Percentiles rank a stretch among this genome's conserved stretches.
Conservation (phyloP, 2,888 invertebrate genomes). For the Galeruca laticollis region DNA sequence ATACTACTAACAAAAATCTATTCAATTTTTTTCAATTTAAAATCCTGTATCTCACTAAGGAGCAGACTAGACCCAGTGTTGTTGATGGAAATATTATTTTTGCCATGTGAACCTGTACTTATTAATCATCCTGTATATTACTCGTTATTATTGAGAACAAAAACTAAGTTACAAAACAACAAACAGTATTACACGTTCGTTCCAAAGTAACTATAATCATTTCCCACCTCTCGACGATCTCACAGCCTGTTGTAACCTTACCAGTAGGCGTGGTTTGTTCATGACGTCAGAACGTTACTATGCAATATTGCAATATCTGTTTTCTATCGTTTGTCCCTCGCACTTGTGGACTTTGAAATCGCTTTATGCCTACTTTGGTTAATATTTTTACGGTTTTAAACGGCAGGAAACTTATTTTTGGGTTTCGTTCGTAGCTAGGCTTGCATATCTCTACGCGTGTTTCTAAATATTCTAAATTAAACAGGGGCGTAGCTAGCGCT, state of each 20-base stretch:
- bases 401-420: not conserved
- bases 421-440: not conserved
- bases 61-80: too few relatives aligned
- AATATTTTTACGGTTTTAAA: not conserved
- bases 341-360: not conserved
- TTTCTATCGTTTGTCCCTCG: slow-evolving; percentile 7
- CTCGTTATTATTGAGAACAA: too few relatives aligned
- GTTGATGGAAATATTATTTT: too few relatives aligned
- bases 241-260: slow-evolving; percentile 27
- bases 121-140: too few relatives aligned
- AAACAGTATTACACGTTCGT: not conserved
- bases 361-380: slow-evolving; percentile 2
- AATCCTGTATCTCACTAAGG: too few relatives aligned
- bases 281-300: slow-evolving; percentile 45
- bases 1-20: too few relatives aligned
- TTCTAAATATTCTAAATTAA: not conserved
- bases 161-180: not conserved
- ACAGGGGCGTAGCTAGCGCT: not conserved
- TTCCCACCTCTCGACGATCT: slow-evolving; percentile 36
- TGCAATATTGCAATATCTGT: slow-evolving; percentile 26
- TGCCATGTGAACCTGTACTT: too few relatives aligned
- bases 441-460: not conserved
- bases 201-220: not conserved
- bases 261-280: slow-evolving; percentile 41
- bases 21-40: too few relatives aligned